Percentiles rank a stretch among this genome's conserved stretches.
Evolutionary conservation across 2,797 vertebrate species (phyloP).

Genomic region (Huso huso): DNA sequence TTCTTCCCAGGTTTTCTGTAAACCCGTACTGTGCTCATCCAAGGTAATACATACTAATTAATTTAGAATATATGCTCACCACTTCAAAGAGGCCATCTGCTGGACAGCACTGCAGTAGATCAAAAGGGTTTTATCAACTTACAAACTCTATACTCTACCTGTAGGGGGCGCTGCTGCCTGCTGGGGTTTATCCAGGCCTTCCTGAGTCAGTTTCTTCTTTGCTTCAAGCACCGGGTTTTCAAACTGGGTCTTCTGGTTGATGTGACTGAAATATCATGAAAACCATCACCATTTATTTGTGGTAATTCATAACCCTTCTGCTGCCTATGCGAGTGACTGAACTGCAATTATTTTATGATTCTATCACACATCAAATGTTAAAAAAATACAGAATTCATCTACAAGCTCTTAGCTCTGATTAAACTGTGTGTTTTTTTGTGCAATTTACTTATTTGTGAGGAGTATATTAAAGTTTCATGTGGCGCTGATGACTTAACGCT

Average conservation of each 20-base stretch:
- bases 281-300: too few species aligned
- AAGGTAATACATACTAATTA: slow-evolving; percentile 6
- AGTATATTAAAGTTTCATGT: neutral
- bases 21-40: slow-evolving; percentile 2
- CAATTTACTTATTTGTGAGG: neutral
- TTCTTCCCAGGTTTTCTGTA: neutral
- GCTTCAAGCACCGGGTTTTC: slow-evolving; percentile 95
- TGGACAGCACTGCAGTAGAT: neutral
- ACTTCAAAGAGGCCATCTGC: neutral
- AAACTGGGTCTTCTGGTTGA: slow-evolving; percentile 98
- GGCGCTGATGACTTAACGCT: neutral
- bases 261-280: slow-evolving; percentile 63
- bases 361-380: too few species aligned
- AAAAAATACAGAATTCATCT: neutral
- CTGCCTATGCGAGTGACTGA: too few species aligned
- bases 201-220: slow-evolving; percentile 67
- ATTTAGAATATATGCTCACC: neutral
- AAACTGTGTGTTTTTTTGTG: neutral
- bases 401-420: neutral
- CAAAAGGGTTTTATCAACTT: neutral
- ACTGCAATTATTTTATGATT: too few species aligned
- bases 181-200: slow-evolving; percentile 32
- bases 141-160: slow-evolving; percentile 39
- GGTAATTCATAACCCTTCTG: too few species aligned
- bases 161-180: slow-evolving; percentile 37